Evolutionary conservation across 1,140 invertebrate genomes (phyloP).

Genomic region (Laodelphax striatellus): DNA sequence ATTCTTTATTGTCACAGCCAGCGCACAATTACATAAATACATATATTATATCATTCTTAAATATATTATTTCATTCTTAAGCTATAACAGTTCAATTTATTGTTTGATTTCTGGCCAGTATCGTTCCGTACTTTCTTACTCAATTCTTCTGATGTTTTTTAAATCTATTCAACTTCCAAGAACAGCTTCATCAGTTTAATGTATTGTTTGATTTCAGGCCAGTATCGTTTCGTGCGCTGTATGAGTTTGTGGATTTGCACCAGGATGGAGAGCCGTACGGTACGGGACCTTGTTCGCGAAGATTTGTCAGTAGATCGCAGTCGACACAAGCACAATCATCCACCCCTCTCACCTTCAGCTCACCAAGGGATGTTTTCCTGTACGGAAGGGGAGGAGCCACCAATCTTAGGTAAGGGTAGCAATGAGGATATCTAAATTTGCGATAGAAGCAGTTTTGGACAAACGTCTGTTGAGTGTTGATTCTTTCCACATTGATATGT

Average conservation of each 20-base stretch:
- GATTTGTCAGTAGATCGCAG: conserved; percentile 49
- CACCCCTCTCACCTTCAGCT: conserved; percentile 45
- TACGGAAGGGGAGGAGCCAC: conserved; percentile 71
- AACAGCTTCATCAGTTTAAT: conserved; percentile 2
- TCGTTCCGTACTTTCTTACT: conserved; percentile 74
- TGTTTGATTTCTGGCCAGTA: conserved; percentile 48
- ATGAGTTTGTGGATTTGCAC: conserved; percentile 78
- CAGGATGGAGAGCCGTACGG: conserved; percentile 70
- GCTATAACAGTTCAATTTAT: not conserved
- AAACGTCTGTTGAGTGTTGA: too few species aligned
- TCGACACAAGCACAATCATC: conserved; percentile 27
- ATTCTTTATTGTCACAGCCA: too few species aligned
- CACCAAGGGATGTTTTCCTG: conserved; percentile 68
- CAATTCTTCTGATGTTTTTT: too few species aligned
- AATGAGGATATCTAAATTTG: too few species aligned
- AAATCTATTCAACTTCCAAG: too few species aligned
- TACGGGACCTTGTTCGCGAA: conserved; percentile 47
- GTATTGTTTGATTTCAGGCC: conserved; percentile 43
- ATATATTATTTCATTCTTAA: too few species aligned
- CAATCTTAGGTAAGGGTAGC: conserved; percentile 59
- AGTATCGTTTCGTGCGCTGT: conserved; percentile 71
- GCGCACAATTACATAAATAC: too few species aligned
- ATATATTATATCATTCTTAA: too few species aligned
- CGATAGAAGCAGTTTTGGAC: too few species aligned
- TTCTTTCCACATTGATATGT: too few species aligned